phyloP scores from a whole-genome alignment of 1,140 invertebrate species.

The Lineus longissimus region DNA sequence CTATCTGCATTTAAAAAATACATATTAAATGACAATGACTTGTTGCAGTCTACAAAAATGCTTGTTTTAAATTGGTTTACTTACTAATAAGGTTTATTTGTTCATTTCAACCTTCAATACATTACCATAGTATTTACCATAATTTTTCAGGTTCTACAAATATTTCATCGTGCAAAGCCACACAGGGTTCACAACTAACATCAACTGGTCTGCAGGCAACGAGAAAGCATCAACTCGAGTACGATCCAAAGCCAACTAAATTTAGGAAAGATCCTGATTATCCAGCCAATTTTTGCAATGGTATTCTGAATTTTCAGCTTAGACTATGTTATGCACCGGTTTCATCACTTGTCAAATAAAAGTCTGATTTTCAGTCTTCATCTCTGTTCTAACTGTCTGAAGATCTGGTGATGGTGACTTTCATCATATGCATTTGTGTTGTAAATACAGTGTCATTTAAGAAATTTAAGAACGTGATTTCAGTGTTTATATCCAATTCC shows the following conservation, averaged over 20 bases:
- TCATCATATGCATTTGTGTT: too few species aligned
- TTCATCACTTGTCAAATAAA: not conserved
- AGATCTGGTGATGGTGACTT: too few species aligned
- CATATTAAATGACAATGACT: too few species aligned
- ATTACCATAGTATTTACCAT: too few species aligned
- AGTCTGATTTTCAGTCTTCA: not conserved
- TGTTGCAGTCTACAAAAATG: not conserved
- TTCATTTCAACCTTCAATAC: too few species aligned
- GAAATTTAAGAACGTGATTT: too few species aligned
- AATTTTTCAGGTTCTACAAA: constrained; percentile 12
- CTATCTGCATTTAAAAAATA: too few species aligned
- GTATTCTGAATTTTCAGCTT: constrained; percentile 9
- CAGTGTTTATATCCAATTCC: not conserved
- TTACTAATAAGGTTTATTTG: not conserved
- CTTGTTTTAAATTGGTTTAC: not conserved
- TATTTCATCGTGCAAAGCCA: constrained; percentile 17
- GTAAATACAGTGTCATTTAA: too few species aligned
- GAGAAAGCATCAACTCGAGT: constrained; percentile 13
- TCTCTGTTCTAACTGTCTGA: not conserved
- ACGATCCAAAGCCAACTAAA: constrained; percentile 18
- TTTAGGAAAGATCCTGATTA: constrained; percentile 8
- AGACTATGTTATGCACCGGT: too few species aligned
- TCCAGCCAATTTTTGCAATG: constrained; percentile 13
- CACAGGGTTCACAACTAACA: constrained; percentile 19
- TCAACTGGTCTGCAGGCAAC: constrained; percentile 7